These are phyloP conservation scores for Paramormyrops hopkinsi DNA, from an alignment of 2,797 vertebrate species.

Conservation along the genomic window DNA sequence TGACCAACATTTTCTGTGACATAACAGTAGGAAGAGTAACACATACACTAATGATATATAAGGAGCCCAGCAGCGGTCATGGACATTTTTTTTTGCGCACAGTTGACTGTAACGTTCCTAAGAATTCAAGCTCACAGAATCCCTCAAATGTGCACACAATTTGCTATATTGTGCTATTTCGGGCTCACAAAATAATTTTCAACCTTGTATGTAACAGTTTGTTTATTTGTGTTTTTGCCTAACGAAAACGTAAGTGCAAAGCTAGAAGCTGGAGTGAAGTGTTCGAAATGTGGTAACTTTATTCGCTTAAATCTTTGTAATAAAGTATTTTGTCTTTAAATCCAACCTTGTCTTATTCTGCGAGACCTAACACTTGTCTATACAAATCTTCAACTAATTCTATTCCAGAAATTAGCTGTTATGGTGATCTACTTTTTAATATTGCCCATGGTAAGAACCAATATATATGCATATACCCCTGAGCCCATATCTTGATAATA, in stretches of 20 bases:
- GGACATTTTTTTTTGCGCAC: background rate
- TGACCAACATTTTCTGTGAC: background rate
- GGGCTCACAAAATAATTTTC: background rate
- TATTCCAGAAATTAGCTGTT: background rate
- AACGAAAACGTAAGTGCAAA: background rate
- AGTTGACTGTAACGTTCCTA: background rate
- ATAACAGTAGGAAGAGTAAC: background rate
- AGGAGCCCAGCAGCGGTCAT: background rate
- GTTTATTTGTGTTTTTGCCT: background rate
- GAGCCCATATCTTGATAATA: background rate
- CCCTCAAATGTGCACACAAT: background rate
- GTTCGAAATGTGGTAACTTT: background rate
- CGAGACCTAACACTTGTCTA: background rate
- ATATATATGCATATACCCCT: background rate
- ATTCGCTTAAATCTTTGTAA: background rate
- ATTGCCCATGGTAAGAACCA: background rate
- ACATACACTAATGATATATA: background rate
- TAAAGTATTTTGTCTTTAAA: background rate
- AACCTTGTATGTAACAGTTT: background rate
- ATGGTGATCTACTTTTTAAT: background rate
- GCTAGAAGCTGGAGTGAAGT: background rate
- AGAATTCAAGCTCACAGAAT: background rate
- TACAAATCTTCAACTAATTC: background rate
- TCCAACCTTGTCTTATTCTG: background rate
- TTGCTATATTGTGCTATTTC: background rate